Percentiles rank a stretch among this genome's conserved stretches.
Evolutionary conservation across 2,888 invertebrate genomes (phyloP).

Genomic region (Frankliniella fusca): DNA sequence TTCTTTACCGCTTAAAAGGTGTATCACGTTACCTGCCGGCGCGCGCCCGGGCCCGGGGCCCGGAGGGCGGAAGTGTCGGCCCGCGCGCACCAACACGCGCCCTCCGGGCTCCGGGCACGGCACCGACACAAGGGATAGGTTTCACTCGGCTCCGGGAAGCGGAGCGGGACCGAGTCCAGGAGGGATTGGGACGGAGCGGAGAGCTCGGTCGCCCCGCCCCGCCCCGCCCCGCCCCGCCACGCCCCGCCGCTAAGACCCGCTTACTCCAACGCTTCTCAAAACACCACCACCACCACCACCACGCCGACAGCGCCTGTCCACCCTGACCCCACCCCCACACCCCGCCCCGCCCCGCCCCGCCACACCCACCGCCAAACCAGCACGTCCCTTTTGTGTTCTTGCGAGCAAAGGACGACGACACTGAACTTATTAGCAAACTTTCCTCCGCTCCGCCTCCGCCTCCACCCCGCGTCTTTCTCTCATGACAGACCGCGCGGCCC

Average conservation of each 20-base stretch:
- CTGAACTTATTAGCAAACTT: slow-evolving; percentile 20
- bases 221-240: not conserved
- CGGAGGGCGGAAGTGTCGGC: too few species aligned
- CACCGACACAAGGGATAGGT: too few species aligned
- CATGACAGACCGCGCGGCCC: not conserved
- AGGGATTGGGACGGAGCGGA: not conserved
- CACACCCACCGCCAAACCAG: not conserved
- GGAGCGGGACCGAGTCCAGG: not conserved
- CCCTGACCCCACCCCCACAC: not conserved
- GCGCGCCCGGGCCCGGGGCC: too few species aligned
- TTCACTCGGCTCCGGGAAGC: not conserved
- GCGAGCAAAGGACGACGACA: not conserved
- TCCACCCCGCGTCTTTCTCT: too few species aligned
- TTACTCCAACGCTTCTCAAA: not conserved
- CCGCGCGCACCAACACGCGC: too few species aligned
- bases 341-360: not conserved
- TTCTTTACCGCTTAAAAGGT: too few species aligned
- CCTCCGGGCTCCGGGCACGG: too few species aligned
- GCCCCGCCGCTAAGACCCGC: not conserved
- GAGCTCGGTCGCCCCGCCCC: not conserved
- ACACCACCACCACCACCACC: not conserved
- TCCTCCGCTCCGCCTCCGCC: not conserved
- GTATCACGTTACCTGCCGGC: too few species aligned
- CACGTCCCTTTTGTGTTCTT: too few species aligned
- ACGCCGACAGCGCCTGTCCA: not conserved